Evolutionary conservation across 2,888 invertebrate genomes (phyloP).

Genomic region (Aricia artaxerxes): DNA sequence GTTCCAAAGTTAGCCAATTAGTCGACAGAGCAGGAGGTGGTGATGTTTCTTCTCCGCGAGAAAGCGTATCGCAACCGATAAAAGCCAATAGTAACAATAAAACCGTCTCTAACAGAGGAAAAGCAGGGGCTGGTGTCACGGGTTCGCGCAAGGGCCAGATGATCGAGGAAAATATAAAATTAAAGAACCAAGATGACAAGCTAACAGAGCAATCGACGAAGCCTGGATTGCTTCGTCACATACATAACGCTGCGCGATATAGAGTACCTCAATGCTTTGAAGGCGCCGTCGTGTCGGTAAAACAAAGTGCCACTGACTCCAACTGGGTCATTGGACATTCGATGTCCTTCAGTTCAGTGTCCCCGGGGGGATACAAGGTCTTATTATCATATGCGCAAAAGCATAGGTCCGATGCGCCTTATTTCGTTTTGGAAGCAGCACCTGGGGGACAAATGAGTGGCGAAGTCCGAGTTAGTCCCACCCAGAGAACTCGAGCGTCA

Average conservation of each 20-base stretch:
- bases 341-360: slow-evolving; percentile 70
- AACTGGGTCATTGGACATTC: slow-evolving; percentile 72
- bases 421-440: slow-evolving; percentile 73
- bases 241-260: slow-evolving; percentile 69
- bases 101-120: slow-evolving; percentile 57
- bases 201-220: slow-evolving; percentile 40
- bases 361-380: slow-evolving; percentile 72
- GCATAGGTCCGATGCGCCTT: slow-evolving; percentile 57
- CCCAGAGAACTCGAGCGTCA: slow-evolving; percentile 60
- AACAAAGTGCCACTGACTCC: slow-evolving; percentile 53
- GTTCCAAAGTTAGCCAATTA: not conserved
- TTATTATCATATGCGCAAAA: slow-evolving; percentile 66
- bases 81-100: not conserved
- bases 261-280: slow-evolving; percentile 74
- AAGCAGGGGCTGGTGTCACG: slow-evolving; percentile 70
- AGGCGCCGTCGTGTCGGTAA: slow-evolving; percentile 66
- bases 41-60: slow-evolving; percentile 46
- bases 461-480: slow-evolving; percentile 67
- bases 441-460: slow-evolving; percentile 74
- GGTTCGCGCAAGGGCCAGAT: slow-evolving; percentile 61
- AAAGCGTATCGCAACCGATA: not conserved
- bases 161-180: slow-evolving; percentile 45
- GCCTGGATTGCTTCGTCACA: slow-evolving; percentile 68
- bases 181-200: not conserved
- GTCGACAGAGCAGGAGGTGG: slow-evolving; percentile 47